Conservation (phyloP, 2,888 invertebrate genomes). For the Griposia aprilina region DNA sequence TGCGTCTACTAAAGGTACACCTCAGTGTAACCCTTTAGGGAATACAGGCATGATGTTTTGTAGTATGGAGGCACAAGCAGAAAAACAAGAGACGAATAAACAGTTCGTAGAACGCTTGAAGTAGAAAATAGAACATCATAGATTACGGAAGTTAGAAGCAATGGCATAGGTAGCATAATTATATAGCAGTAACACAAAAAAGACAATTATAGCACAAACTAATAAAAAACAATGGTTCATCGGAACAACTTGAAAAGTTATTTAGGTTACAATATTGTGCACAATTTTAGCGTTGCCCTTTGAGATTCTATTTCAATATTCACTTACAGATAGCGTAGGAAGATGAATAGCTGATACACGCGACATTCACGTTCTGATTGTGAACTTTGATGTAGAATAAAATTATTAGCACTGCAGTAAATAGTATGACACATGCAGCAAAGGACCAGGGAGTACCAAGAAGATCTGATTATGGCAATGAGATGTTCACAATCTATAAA, state of each 20-base stretch:
- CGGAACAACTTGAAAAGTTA: neutral
- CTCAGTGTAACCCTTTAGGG: no score
- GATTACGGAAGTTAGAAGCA: neutral
- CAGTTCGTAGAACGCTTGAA: neutral
- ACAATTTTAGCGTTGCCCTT: slow-evolving; percentile 9
- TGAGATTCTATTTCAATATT: slow-evolving; percentile 36
- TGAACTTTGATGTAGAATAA: slow-evolving; percentile 9
- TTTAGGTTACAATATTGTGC: neutral
- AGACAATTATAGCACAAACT: no score
- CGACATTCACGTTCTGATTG: slow-evolving; percentile 18
- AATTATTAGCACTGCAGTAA: neutral
- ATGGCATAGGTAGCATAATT: no score
- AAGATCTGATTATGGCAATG: neutral
- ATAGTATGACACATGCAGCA: neutral
- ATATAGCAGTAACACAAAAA: no score
- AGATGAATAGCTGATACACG: slow-evolving; percentile 20
- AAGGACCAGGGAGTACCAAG: neutral
- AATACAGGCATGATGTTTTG: neutral
- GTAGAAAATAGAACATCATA: neutral
- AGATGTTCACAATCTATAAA: neutral
- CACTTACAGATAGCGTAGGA: slow-evolving; percentile 23
- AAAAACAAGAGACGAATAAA: neutral
- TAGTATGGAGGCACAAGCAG: neutral
- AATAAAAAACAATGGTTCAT: neutral
- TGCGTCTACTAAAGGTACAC: neutral